Base-by-base conservation (phyloP, 2,797 vertebrate species). In the Pantherophis alleghaniensis region DNA sequence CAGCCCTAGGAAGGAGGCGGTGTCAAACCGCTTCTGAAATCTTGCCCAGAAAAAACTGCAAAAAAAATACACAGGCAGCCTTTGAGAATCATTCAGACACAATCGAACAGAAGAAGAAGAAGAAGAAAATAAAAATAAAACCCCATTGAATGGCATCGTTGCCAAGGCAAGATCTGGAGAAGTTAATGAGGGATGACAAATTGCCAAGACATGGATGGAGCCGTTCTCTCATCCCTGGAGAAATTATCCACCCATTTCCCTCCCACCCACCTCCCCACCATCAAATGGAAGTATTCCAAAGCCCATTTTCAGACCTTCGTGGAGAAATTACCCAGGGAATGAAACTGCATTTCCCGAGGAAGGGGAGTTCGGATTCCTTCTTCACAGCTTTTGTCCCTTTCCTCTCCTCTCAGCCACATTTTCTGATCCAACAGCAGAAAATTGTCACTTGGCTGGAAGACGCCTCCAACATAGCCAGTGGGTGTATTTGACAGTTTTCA, bases 371-470 rank as follows among this genome's bases (percentile, higher is more conserved):
- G 94, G 66, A 89, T 95, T 94, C 69, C 96, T 96, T 92, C 63
- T 93, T 94, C 74, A 94, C 88, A 26, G 51, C 93, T 89, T 83
- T 20, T 47, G 56, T 79, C 86, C 86, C 11, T 69, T 86, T 57
- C 94, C 90, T 79, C 83, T 51, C 83, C 94, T 90, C 88, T 91
- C 79, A 94, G 92, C 92, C 95, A 93, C 56, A 89, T 94, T 94
- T 66, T 91, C 93, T 95, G 90, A 94, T 91, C 96, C 89, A 89
- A 94, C 57, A 93, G 90, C 92, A 91, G 53, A 56, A 57, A 83
- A 91, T 94, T 97, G 95, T 94, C 91, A 11, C 91, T 94, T 94
- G 94, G 92, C 93, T 0, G 87, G 93, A 93, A 92, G 92, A 94
- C 94, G 95, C 14, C 92, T 94, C 79, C 92, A 42, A 51, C 79